Conservation (phyloP, 2,113 vertebrate genomes). For the Morone chrysops region DNA sequence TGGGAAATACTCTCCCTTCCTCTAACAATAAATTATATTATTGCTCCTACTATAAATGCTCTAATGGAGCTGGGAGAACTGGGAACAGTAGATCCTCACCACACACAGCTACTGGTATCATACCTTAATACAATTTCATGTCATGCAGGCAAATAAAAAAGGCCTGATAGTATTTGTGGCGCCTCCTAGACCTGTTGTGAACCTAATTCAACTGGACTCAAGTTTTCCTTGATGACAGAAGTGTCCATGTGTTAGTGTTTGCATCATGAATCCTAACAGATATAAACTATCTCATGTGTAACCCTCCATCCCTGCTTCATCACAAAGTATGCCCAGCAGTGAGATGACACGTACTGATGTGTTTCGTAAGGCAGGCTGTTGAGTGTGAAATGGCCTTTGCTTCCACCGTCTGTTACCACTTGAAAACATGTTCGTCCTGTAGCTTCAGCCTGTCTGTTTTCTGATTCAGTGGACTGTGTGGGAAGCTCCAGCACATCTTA, state of each 20-base stretch:
- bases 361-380: slow-evolving; percentile 35
- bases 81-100: neutral
- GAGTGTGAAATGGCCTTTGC: slow-evolving; percentile 38
- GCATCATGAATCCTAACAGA: slow-evolving; percentile 9
- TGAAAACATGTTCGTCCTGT: slow-evolving; percentile 21
- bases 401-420: slow-evolving; percentile 25
- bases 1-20: neutral
- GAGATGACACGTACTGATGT: slow-evolving; percentile 20
- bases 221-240: slow-evolving; percentile 12
- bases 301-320: neutral
- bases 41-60: neutral
- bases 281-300: neutral
- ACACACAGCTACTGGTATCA: neutral
- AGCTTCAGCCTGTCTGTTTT: neutral
- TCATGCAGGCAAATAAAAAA: neutral
- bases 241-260: neutral
- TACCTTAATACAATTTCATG: neutral
- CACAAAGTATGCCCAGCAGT: slow-evolving; percentile 10
- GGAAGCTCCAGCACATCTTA: slow-evolving; percentile 16
- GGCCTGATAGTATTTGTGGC: slow-evolving; percentile 10
- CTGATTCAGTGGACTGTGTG: neutral
- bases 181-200: neutral
- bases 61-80: neutral
- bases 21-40: slow-evolving; percentile 9
- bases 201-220: slow-evolving; percentile 16